phyloP scores from a whole-genome alignment of 2,888 invertebrate genomes.

The Cosmopolites sordidus region DNA sequence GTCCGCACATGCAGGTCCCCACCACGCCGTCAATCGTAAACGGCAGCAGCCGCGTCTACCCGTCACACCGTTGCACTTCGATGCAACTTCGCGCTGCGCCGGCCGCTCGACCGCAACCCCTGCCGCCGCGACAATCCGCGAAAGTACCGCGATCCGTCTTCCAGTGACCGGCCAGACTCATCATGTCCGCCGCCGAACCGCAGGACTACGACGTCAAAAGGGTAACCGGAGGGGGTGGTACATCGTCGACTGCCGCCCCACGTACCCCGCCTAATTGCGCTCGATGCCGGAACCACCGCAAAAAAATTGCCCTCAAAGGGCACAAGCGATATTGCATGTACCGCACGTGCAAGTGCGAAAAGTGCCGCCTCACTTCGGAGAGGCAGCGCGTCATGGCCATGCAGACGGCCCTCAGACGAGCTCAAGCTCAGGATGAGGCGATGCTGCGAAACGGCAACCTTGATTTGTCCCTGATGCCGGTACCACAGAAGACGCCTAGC shows the following conservation, averaged over 20 bases:
- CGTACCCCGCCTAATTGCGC: conserved; percentile 89
- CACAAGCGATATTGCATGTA: conserved; percentile 90
- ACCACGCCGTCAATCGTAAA: conserved; percentile 42
- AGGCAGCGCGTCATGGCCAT: conserved; percentile 85
- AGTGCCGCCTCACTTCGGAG: conserved; percentile 82
- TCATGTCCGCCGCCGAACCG: conserved; percentile 41
- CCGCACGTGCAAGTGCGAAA: conserved; percentile 78
- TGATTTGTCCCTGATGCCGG: conserved; percentile 48
- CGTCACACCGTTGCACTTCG: conserved; percentile 33
- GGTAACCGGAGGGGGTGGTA: conserved; percentile 47
- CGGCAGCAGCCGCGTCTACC: conserved; percentile 36
- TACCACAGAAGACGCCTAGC: conserved; percentile 40
- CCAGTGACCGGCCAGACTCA: neutral
- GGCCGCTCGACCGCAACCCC: neutral
- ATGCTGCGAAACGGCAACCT: conserved; percentile 42
- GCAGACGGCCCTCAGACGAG: conserved; percentile 78
- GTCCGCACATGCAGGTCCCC: conserved; percentile 48
- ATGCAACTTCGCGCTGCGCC: neutral
- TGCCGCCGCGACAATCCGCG: conserved; percentile 1
- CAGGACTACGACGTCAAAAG: conserved; percentile 54
- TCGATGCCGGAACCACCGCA: conserved; percentile 86
- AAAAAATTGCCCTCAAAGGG: conserved; percentile 82
- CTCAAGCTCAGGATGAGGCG: conserved; percentile 81
- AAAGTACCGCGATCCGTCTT: neutral
- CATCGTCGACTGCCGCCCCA: conserved; percentile 56